These are phyloP conservation scores for Dynastes tityus DNA, from an alignment of 2,888 invertebrate species.

Conservation along the genomic window DNA sequence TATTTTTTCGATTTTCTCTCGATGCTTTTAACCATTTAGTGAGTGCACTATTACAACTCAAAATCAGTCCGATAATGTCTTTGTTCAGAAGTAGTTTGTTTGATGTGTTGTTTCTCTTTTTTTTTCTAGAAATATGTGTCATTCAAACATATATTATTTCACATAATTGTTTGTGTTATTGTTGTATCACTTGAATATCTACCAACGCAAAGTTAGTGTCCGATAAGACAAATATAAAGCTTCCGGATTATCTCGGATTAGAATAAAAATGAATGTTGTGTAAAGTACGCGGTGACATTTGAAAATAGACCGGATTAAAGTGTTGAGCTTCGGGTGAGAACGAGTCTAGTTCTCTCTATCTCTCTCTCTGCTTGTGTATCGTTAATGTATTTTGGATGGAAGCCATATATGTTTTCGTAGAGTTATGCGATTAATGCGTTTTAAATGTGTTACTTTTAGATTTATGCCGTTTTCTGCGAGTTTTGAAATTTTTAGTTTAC, in stretches of 20 bases:
- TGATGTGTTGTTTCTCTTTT: too few species aligned
- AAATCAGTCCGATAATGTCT: too few species aligned
- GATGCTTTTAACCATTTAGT: too few species aligned
- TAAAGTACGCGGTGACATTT: conserved; percentile 62
- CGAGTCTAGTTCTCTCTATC: conserved; percentile 10
- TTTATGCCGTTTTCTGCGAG: conserved; percentile 51
- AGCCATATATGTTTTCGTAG: conserved; percentile 52
- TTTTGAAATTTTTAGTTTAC: conserved; percentile 49
- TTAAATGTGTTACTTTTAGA: conserved; percentile 54
- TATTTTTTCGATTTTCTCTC: too few species aligned
- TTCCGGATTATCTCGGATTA: conserved; percentile 61
- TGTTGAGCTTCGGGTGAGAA: conserved; percentile 48
- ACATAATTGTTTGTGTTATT: too few species aligned
- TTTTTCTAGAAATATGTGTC: too few species aligned
- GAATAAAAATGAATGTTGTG: conserved; percentile 63
- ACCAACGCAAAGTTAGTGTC: conserved; percentile 55
- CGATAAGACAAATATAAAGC: conserved; percentile 61
- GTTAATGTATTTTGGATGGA: conserved; percentile 55
- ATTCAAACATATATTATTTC: too few species aligned
- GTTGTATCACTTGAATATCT: conserved; percentile 25
- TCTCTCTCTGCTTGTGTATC: conserved; percentile 49
- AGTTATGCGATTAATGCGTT: conserved; percentile 53
- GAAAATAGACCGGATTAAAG: conserved; percentile 61
- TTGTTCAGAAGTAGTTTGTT: too few species aligned
- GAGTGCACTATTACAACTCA: too few species aligned